A percentile compares a stretch with the other conserved stretches of the same genome.
Conservation (phyloP, 2,113 vertebrate genomes). For the Stegostoma tigrinum region DNA sequence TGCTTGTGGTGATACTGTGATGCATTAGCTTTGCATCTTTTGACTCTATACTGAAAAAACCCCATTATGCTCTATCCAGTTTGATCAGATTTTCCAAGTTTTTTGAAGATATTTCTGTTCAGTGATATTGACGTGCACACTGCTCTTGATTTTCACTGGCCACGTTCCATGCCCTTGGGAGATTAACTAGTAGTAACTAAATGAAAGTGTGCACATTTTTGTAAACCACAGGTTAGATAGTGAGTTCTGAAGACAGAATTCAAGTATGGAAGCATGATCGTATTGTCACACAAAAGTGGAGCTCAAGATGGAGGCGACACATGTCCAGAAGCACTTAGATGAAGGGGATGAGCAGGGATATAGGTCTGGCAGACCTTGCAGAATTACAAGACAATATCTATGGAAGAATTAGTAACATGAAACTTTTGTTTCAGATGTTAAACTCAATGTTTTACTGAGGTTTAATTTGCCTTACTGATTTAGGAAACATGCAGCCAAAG, state of each 20-base stretch:
- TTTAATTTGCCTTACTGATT: not conserved
- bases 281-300: not conserved
- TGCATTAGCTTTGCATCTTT: not conserved
- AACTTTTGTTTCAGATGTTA: not conserved
- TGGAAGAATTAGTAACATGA: not conserved
- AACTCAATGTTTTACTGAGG: not conserved
- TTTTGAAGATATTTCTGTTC: not conserved
- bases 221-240: not conserved
- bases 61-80: not conserved
- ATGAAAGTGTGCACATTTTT: not conserved
- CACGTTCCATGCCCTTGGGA: not conserved
- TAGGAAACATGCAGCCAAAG: not conserved
- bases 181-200: not conserved
- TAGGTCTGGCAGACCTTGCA: not conserved
- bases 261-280: not conserved
- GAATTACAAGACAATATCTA: not conserved
- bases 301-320: too few species aligned
- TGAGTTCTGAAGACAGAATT: not conserved
- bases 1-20: not conserved
- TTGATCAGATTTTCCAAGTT: too few species aligned
- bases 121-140: not conserved
- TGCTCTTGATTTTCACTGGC: not conserved
- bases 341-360: not conserved
- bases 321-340: not conserved
- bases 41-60: not conserved